Conservation (phyloP, 2,113 vertebrate genomes). For the Collichthys lucidus region DNA sequence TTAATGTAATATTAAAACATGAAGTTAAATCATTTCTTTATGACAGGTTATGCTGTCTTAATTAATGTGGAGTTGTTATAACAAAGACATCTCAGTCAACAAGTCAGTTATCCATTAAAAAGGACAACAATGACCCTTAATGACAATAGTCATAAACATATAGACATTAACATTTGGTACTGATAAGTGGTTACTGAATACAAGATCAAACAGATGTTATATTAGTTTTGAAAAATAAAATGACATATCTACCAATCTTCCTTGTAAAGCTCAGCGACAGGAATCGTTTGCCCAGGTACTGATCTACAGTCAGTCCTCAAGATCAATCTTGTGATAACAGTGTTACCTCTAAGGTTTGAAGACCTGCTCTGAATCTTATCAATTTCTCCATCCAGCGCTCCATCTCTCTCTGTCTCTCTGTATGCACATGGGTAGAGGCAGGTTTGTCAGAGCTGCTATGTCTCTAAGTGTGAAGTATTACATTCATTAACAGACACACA, state of each 20-base stretch:
- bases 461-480: constrained; percentile 40
- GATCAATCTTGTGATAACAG: constrained; percentile 37
- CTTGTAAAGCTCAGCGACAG: not conserved
- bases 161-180: too few relatives aligned
- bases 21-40: too few relatives aligned
- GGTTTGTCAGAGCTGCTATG: constrained; percentile 14
- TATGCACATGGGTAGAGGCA: not conserved
- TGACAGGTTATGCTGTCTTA: too few relatives aligned
- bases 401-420: constrained; percentile 1
- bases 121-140: too few relatives aligned
- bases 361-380: constrained; percentile 27
- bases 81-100: too few relatives aligned
- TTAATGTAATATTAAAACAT: too few relatives aligned
- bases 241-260: constrained; percentile 1
- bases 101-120: too few relatives aligned
- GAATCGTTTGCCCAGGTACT: not conserved
- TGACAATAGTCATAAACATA: too few relatives aligned
- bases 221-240: not conserved
- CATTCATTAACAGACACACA: constrained; percentile 34
- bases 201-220: not conserved
- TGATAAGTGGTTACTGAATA: not conserved
- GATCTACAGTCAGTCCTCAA: constrained; percentile 15
- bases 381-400: constrained; percentile 11
- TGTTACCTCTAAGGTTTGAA: constrained; percentile 1
- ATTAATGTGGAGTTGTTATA: too few relatives aligned